A percentile compares a stretch with the other conserved stretches of the same genome.
Evolutionary conservation across 2,888 invertebrate genomes (phyloP).

Genomic region (Artemia sp.): DNA sequence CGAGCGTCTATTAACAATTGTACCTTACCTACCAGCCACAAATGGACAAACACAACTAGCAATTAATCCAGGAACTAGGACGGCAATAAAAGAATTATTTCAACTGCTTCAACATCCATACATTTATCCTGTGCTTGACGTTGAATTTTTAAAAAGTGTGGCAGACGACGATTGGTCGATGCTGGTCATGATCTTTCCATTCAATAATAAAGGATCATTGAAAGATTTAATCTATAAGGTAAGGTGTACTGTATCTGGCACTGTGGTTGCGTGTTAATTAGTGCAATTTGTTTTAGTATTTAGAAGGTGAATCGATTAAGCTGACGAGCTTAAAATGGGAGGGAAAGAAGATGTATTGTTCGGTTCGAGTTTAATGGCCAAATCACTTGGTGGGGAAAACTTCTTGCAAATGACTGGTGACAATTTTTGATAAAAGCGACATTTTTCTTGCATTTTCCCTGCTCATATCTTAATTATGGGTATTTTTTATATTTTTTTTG

Average conservation of each 20-base stretch:
- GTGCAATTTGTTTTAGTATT: no score
- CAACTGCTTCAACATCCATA: slow-evolving; percentile 77
- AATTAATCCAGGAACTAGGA: slow-evolving; percentile 47
- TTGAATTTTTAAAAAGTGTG: slow-evolving; percentile 47
- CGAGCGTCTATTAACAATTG: slow-evolving; percentile 55
- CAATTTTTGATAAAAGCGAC: no score
- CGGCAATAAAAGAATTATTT: slow-evolving; percentile 58
- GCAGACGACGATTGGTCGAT: slow-evolving; percentile 34
- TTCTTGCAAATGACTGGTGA: no score
- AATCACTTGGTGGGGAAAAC: no score
- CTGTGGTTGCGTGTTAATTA: slow-evolving; percentile 1
- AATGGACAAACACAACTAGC: slow-evolving; percentile 43
- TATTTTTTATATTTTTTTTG: no score
- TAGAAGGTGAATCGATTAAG: no score
- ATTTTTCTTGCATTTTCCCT: no score
- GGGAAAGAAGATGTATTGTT: no score
- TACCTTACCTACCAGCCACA: slow-evolving; percentile 35
- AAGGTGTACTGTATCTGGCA: slow-evolving; percentile 26
- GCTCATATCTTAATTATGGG: no score
- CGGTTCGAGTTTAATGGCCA: no score
- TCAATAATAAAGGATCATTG: slow-evolving; percentile 64
- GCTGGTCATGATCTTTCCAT: slow-evolving; percentile 59
- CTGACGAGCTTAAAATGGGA: no score
- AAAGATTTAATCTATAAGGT: slow-evolving; percentile 79
- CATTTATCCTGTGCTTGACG: slow-evolving; percentile 70